Evolutionary conservation across 2,113 vertebrate species (phyloP), one percentile per base, ranked within the genome.

Genomic region (Pseudorasbora parva): DNA sequence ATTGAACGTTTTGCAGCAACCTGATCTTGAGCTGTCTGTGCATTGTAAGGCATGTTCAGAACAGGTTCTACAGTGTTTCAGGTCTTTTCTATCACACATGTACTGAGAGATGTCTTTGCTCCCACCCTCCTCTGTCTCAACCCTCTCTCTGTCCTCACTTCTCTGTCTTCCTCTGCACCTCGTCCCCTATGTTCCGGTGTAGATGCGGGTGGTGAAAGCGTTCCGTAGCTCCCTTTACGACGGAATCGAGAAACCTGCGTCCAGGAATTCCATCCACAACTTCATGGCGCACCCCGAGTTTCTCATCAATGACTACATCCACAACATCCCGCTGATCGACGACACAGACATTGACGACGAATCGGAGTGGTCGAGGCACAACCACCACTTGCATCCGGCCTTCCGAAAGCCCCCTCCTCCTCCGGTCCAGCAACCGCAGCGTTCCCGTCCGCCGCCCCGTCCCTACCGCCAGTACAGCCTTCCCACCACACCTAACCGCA

Each of bases 181-280:
- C 21, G 27, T 69, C 23, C 72, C 8, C 85, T 83, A 81, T 82
- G 47, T 23, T 68, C 78, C 30, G 77, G 2, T 79, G 78, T 90
- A 97, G 96, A 97, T 97, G 95, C 96, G 96, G 90, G 96, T 97
- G 93, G 96, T 97, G 96, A 97, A 96, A 94, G 96, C 96, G 33
- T 97, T 97, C 96, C 96, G 96, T 96, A 97, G 96, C 93, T 96
- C 95, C 0, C 91, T 96, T 90, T 96, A 97, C 8, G 95, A 96
- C 89, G 95, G 96, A 91, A 94, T 97, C 88, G 96, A 97, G 92
- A 97, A 94, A 87, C 96, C 96, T 0, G 96, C 96, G 85, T 96
- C 96, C 89, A 95, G 95, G 92, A 95, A 95, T 90, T 97, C 96
- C 93, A 96, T 97, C 93, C 96, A 97, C 93, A 96, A 96, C 93